Evolutionary conservation across 2,888 invertebrate species (phyloP).

Genomic region (Pogonocherus hispidulus): DNA sequence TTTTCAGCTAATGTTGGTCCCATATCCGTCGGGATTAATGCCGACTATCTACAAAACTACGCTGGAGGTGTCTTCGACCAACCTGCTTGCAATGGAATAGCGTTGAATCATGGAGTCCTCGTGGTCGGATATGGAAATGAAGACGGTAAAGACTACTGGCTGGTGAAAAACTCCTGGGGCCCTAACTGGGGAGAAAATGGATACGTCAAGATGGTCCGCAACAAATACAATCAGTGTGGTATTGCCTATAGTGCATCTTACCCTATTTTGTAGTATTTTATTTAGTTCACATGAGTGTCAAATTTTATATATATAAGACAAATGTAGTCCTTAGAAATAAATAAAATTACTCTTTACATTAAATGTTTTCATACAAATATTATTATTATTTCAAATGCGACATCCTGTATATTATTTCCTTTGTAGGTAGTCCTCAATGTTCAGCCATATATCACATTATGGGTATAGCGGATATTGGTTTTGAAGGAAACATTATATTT

Average conservation of each 20-base stretch:
- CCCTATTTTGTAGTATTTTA: constrained; percentile 72
- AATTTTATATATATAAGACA: too few species aligned
- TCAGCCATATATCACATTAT: too few species aligned
- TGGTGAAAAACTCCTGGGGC: constrained; percentile 79
- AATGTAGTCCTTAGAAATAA: too few species aligned
- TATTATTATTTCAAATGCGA: too few species aligned
- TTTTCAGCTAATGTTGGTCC: constrained; percentile 83
- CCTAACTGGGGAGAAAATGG: constrained; percentile 55
- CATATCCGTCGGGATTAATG: constrained; percentile 89
- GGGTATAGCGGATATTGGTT: too few species aligned
- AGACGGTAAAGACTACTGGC: constrained; percentile 73
- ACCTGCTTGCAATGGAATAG: constrained; percentile 50
- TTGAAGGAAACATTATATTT: too few species aligned
- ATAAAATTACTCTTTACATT: too few species aligned
- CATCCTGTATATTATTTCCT: too few species aligned
- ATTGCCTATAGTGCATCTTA: constrained; percentile 84
- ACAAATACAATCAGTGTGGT: constrained; percentile 81
- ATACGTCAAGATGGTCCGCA: constrained; percentile 51
- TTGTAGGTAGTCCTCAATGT: too few species aligned
- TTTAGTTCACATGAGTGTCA: too few species aligned
- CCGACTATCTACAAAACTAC: constrained; percentile 85
- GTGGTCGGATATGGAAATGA: constrained; percentile 83
- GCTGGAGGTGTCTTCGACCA: constrained; percentile 80
- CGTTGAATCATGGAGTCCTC: constrained; percentile 86
- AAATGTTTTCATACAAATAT: too few species aligned